Conservation (phyloP, 2,797 vertebrate species). For the Emys orbicularis region DNA sequence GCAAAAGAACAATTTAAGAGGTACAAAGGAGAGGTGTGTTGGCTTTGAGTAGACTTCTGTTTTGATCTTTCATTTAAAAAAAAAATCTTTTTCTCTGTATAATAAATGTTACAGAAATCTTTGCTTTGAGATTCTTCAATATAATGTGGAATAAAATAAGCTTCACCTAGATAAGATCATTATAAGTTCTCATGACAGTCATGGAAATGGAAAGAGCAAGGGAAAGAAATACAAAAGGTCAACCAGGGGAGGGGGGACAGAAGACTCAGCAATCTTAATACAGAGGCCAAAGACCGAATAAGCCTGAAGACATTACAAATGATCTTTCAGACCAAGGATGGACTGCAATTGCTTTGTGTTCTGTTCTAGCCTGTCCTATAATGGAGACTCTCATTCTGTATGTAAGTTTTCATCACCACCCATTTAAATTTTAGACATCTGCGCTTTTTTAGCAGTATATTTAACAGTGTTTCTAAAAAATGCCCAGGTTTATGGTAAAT, state of each 20-base stretch:
- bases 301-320: conserved; percentile 15
- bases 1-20: not conserved
- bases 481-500: not conserved
- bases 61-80: not conserved
- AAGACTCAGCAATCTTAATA: not conserved
- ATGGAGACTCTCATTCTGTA: not conserved
- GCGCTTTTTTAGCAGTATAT: not conserved
- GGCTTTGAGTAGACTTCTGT: not conserved
- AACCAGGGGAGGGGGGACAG: not conserved
- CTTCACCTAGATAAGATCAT: not conserved
- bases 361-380: not conserved
- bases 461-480: not conserved
- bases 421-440: not conserved
- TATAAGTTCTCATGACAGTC: not conserved
- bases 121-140: not conserved
- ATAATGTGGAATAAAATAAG: not conserved
- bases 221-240: not conserved
- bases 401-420: not conserved
- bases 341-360: not conserved
- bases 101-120: not conserved
- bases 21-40: rapidly evolving
- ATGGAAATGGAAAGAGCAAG: not conserved
- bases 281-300: conserved; percentile 17
- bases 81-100: not conserved
- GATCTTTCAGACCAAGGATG: conserved; percentile 10